These are phyloP conservation scores for Schizopygopsis malacanthus DNA, from an alignment of 2,797 vertebrate genomes.

Conservation along the genomic window DNA sequence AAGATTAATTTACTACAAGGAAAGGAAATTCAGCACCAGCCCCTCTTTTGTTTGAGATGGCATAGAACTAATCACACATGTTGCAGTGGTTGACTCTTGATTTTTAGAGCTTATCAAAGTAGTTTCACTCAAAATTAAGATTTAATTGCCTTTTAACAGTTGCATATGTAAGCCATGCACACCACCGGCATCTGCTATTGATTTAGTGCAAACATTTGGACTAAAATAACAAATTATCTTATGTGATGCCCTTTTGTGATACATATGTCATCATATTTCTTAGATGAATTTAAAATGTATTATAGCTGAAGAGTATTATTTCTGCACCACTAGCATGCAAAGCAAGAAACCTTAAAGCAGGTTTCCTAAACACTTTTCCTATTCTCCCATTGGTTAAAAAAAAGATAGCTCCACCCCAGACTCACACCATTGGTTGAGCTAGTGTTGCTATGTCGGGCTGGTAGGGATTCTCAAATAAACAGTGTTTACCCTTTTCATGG, in stretches of 20 bases:
- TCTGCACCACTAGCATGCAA: background rate
- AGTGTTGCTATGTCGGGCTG: background rate
- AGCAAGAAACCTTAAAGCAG: background rate
- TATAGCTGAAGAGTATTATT: background rate
- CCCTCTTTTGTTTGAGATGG: background rate
- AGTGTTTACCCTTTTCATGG: background rate
- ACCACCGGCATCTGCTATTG: background rate
- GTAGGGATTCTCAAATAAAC: background rate
- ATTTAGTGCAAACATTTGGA: slow-evolving; percentile 17
- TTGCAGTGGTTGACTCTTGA: background rate
- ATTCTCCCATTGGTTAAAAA: background rate
- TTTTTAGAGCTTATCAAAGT: slow-evolving; percentile 1
- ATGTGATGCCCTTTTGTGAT: background rate
- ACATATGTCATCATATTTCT: background rate
- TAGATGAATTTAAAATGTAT: background rate
- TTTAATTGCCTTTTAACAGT: background rate
- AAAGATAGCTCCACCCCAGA: background rate
- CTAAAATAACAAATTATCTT: slow-evolving; percentile 8
- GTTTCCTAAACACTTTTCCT: background rate
- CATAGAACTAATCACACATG: background rate
- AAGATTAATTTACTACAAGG: background rate
- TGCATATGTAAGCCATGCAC: background rate
- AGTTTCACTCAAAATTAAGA: background rate
- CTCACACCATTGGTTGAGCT: background rate
- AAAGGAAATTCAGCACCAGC: background rate